phyloP scores from a whole-genome alignment of 2,888 invertebrate genomes.

The Ptychoptera albimana region DNA sequence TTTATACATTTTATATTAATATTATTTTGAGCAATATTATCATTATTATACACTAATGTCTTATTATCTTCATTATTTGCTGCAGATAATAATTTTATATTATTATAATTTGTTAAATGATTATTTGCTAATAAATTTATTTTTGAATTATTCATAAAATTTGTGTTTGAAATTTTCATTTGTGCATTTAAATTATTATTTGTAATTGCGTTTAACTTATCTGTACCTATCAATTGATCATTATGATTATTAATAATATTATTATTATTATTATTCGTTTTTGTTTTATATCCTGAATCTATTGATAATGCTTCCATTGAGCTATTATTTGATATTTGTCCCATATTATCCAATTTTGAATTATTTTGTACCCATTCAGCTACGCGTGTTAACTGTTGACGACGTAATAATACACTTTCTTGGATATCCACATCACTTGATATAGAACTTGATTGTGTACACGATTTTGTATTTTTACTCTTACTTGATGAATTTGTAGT shows the following conservation, averaged over 20 bases:
- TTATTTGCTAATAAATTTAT: too few species aligned
- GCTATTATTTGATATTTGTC: slow-evolving; percentile 3
- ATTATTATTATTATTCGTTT: slow-evolving; percentile 16
- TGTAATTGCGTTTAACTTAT: not conserved
- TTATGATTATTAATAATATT: slow-evolving; percentile 19
- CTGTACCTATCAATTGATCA: slow-evolving; percentile 2
- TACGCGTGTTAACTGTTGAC: slow-evolving; percentile 49
- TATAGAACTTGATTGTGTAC: slow-evolving; percentile 24
- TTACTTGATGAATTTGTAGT: slow-evolving; percentile 10
- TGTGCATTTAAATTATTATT: not conserved
- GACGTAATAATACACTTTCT: slow-evolving; percentile 36
- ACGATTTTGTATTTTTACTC: slow-evolving; percentile 12
- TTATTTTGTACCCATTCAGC: slow-evolving; percentile 65
- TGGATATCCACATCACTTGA: slow-evolving; percentile 21
- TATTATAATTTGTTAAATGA: too few species aligned
- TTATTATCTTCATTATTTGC: too few species aligned
- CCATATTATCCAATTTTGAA: slow-evolving; percentile 30
- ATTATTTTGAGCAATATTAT: slow-evolving; percentile 8
- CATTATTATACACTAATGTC: not conserved
- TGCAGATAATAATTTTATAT: too few species aligned
- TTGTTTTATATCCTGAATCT: slow-evolving; percentile 27
- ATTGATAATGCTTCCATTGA: slow-evolving; percentile 26
- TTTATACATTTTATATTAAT: not conserved
- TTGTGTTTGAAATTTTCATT: too few species aligned
- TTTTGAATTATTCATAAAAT: too few species aligned